Evolutionary conservation across 2,797 vertebrate genomes (phyloP).

Genomic region (Poeciliopsis gracilis): DNA sequence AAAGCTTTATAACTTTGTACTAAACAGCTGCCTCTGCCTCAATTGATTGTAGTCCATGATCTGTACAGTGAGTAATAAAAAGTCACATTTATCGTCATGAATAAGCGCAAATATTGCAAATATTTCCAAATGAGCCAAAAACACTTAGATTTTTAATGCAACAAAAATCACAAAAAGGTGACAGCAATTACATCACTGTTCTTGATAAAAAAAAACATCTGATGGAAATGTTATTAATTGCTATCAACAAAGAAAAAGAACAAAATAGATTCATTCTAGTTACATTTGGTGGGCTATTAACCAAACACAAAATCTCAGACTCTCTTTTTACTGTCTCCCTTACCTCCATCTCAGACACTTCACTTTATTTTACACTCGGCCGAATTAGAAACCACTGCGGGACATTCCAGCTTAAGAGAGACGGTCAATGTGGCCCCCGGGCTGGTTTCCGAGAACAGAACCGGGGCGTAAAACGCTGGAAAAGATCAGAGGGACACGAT

Average conservation of each 20-base stretch:
- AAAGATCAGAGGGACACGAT: not conserved
- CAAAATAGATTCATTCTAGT: not conserved
- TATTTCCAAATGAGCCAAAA: too few relatives aligned
- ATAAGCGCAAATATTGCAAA: too few relatives aligned
- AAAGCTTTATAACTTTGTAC: too few relatives aligned
- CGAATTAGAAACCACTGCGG: not conserved
- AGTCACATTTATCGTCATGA: too few relatives aligned
- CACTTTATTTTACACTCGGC: not conserved
- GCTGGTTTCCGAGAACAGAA: not conserved
- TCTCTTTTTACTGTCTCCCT: not conserved
- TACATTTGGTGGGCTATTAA: not conserved
- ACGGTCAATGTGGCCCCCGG: not conserved
- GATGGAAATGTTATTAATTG: not conserved
- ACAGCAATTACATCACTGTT: not conserved
- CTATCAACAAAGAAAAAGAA: not conserved
- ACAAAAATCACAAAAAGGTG: too few relatives aligned
- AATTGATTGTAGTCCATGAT: too few relatives aligned
- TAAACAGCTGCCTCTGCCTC: too few relatives aligned
- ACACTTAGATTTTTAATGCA: too few relatives aligned
- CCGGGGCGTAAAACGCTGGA: constrained; percentile 5
- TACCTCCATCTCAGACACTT: not conserved
- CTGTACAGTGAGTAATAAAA: too few relatives aligned
- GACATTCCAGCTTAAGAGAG: not conserved
- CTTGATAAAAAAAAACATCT: not conserved
- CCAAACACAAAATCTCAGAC: not conserved